Evolutionary conservation across 2,888 invertebrate species (phyloP), one percentile per base, ranked within the genome.

Genomic region (Diarsia mendica): DNA sequence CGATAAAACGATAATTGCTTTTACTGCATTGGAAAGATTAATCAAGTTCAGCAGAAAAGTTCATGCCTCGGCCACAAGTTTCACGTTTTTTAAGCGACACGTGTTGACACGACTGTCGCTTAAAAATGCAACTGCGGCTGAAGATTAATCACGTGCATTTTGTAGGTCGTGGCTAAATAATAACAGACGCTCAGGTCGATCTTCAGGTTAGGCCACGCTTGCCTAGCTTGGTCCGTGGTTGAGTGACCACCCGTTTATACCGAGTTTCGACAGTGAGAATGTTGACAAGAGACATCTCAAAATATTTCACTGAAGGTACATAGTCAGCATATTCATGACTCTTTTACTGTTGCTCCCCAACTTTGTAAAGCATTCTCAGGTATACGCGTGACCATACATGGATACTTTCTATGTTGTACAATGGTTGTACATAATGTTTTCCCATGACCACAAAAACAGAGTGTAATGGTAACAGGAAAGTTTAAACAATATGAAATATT

Each of bases 391-490:
- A 23, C 20, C 6, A 39, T 28, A 11, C 60, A 69, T 11, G 60
- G 39, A 51, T 5, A 76, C 23, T 53, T 61, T 79, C 60, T 53
- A 76, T 15, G 23, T 33, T 39, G n/a, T n/a, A n/a, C n/a, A n/a
- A n/a, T n/a, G n/a, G n/a, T n/a, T n/a, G 53, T 33, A 61, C 13
- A 44, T 8, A 28, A 58, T 9, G 28, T 72, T 76, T 72, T n/a
- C 53, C 72, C 61, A 61, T 48, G 51, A 63, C n/a, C 13, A 48
- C 23, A 28, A 8, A 39, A 48, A 70, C 39, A 44, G 11, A 3
- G 3, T 4, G 11, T 9, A 61, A 46, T 23, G 51, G 23, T 58
- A 60, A 46, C 70, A 70, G 76, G 76, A 72, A 76, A 72, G 18
- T 53, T 3, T 13, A n/a, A 33, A 0, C 6, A n/a, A n/a, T n/a